Conservation (phyloP, 2,797 vertebrate species). For the Rhinichthys osculus region DNA sequence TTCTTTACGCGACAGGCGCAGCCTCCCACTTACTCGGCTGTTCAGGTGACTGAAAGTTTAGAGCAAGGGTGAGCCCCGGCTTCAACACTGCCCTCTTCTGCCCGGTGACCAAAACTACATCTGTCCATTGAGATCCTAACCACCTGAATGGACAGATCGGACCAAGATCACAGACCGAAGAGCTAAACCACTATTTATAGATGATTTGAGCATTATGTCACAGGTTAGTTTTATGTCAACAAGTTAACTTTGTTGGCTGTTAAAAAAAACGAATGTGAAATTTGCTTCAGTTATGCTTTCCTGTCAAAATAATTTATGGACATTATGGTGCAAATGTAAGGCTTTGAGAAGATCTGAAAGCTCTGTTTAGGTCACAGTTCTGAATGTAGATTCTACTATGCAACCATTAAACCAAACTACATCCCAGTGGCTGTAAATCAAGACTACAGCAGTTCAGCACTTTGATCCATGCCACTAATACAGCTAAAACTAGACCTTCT, state of each 20-base stretch:
- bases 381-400: slow-evolving; percentile 55
- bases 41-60: slow-evolving; percentile 81
- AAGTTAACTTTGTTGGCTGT: slow-evolving; percentile 11
- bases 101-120: slow-evolving; percentile 78
- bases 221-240: background rate
- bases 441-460: slow-evolving; percentile 8
- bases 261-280: slow-evolving; percentile 34
- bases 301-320: slow-evolving; percentile 5
- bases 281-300: slow-evolving; percentile 2
- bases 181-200: slow-evolving; percentile 50
- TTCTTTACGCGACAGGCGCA: slow-evolving; percentile 87
- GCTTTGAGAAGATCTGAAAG: background rate
- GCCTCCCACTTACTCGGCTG: slow-evolving; percentile 78
- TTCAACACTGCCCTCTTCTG: slow-evolving; percentile 32
- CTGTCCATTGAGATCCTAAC: slow-evolving; percentile 68
- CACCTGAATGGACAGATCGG: slow-evolving; percentile 69
- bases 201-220: slow-evolving; percentile 20
- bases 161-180: slow-evolving; percentile 74
- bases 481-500: slow-evolving; percentile 26
- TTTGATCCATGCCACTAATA: slow-evolving; percentile 20
- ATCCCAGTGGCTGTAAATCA: slow-evolving; percentile 24
- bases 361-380: slow-evolving; percentile 10
- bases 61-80: slow-evolving; percentile 80
- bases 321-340: slow-evolving; percentile 8
- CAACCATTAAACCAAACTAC: slow-evolving; percentile 45